Evolutionary conservation across 2,113 vertebrate species (phyloP), one percentile per base, ranked within the genome.

Genomic region (Phyllostomus discolor): DNA sequence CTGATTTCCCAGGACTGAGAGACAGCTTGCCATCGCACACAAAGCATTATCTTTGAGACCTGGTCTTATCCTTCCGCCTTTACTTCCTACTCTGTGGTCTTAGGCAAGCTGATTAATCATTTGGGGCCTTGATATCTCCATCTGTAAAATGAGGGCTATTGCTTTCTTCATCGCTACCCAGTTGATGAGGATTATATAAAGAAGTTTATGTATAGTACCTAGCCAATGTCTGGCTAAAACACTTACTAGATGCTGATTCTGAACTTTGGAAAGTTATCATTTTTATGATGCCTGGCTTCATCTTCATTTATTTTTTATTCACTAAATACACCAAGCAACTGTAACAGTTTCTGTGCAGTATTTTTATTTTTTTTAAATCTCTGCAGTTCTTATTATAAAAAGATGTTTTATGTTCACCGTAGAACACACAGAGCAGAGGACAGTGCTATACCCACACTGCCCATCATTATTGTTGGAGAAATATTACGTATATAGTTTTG

Each of bases 231-330:
- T 91, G 48, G 28, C 35, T 59, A 86, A 89, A 76, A 69, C 64
- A 35, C n/a, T 66, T 43, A 89, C 14, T 33, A 52, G 6, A 11
- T 59, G 28, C 43, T 73, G 33, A 28, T 76, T 73, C 43, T 89
- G 69, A 84, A 17, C 6, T 69, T 0, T 86, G 86, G 17, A 9
- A 82, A 73, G 48, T 73, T 79, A 57, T 69, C 35, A 69, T 91
- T 91, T 88, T 22, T 26, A 31, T 64, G 86, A 43, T 35, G 41
- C 20, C 20, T 70, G 59, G 19, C 4, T 89, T 91, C 28, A n/a
- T 43, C 66, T 79, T 84, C 15, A 89, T 72, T 85, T 92, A n/a
- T 70, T 88, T 70, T 88, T 72, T 66, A 82, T 43, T 85, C 62
- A 79, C 9, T 57, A 38, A 83, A 9, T 80, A n/a, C 52, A 33